Conservation (phyloP, 2,888 invertebrate species). For the Macrostomum cliftonense region DNA sequence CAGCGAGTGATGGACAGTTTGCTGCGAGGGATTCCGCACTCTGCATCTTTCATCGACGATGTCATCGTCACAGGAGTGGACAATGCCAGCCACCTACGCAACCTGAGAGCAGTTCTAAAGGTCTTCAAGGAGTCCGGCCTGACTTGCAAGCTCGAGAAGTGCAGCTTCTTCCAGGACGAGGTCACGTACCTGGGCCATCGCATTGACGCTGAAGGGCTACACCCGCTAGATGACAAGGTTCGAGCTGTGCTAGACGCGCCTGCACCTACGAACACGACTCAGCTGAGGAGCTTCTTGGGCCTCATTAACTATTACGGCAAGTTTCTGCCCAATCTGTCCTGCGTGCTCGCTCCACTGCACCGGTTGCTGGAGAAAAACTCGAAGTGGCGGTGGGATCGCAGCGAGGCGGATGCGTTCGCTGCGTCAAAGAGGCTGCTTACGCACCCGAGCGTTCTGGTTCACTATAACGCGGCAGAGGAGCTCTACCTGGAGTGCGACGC, state of each 20-base stretch:
- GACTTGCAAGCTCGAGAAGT: conserved; percentile 16
- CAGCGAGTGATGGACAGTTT: conserved; percentile 18
- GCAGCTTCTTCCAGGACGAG: conserved; percentile 13
- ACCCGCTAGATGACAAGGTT: conserved; percentile 15
- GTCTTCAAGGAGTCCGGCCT: conserved; percentile 14
- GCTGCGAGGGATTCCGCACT: conserved; percentile 14
- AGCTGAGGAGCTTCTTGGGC: conserved; percentile 20
- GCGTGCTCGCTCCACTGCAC: conserved; percentile 17
- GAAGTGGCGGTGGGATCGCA: conserved; percentile 14
- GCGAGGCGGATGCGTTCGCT: conserved; percentile 14
- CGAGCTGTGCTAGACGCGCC: conserved; percentile 18
- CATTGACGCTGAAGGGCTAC: conserved; percentile 15
- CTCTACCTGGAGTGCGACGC: conserved; percentile 33
- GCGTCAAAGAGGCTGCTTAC: conserved; percentile 17
- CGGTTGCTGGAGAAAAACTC: conserved; percentile 13
- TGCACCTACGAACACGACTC: conserved; percentile 16
- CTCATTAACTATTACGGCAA: conserved; percentile 19
- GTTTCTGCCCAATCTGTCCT: conserved; percentile 18
- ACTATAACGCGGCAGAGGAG: conserved; percentile 22
- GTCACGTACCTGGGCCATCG: conserved; percentile 18
- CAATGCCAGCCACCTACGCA: conserved; percentile 13
- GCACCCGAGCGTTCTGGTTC: conserved; percentile 17
- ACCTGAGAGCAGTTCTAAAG: conserved; percentile 12
- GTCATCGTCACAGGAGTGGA: conserved; percentile 13
- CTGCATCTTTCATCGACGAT: conserved; percentile 15